Percentiles rank a stretch among this genome's conserved stretches.
These are phyloP conservation scores for Synanceia verrucosa DNA, from an alignment of 2,797 vertebrate species.

Conservation along the genomic window DNA sequence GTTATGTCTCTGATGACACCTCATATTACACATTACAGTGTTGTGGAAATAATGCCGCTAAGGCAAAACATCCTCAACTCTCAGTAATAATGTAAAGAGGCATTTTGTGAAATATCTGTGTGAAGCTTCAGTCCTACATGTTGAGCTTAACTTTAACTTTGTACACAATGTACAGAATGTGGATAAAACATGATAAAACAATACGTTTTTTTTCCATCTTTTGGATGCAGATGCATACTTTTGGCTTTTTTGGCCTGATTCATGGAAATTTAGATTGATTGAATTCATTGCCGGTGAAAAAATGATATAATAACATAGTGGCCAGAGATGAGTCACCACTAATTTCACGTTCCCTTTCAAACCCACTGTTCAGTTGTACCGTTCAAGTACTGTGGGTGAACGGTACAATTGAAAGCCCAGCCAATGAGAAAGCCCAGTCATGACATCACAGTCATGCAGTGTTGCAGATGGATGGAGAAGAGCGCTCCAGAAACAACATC, in stretches of 20 bases:
- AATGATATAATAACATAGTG: slow-evolving; percentile 80
- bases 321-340: slow-evolving; percentile 81
- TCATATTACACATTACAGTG: slow-evolving; percentile 33
- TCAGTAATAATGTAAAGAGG: slow-evolving; percentile 22
- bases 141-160: no score
- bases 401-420: slow-evolving; percentile 26
- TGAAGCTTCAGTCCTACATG: slow-evolving; percentile 11
- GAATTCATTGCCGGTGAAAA: slow-evolving; percentile 77
- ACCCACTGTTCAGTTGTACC: slow-evolving; percentile 68
- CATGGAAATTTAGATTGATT: slow-evolving; percentile 81
- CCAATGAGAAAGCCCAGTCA: slow-evolving; percentile 66
- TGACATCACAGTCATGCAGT: slow-evolving; percentile 76
- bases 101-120: slow-evolving; percentile 33
- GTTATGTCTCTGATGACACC: slow-evolving; percentile 27
- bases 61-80: slow-evolving; percentile 4
- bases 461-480: slow-evolving; percentile 61
- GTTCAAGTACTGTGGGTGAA: slow-evolving; percentile 63
- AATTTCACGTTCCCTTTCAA: slow-evolving; percentile 82
- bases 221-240: slow-evolving; percentile 60
- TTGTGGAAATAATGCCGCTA: slow-evolving; percentile 21
- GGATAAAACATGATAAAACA: slow-evolving; percentile 43
- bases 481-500: slow-evolving; percentile 71
- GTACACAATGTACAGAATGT: slow-evolving; percentile 36
- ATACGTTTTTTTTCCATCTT: slow-evolving; percentile 63
- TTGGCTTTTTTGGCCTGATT: slow-evolving; percentile 73